Conservation (phyloP, 2,888 invertebrate species). For the Elgonia sp. region DNA sequence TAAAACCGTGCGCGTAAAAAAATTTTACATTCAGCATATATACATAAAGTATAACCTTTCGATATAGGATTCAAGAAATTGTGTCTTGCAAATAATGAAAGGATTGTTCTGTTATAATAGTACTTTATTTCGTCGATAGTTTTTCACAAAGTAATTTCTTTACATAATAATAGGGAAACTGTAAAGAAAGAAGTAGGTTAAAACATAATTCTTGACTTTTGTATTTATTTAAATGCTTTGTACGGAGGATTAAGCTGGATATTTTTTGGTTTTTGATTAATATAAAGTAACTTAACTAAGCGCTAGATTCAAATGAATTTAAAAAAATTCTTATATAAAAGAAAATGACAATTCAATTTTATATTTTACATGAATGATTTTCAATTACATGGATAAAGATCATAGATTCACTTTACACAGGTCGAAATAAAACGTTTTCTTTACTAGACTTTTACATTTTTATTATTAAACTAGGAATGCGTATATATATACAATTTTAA, state of each 20-base stretch:
- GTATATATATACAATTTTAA: neutral
- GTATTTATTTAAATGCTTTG: neutral
- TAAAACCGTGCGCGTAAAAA: too few relatives aligned
- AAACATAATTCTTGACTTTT: slow-evolving; percentile 3
- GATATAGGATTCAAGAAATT: too few relatives aligned
- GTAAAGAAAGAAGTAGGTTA: neutral
- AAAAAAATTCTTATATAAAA: neutral
- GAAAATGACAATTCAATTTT: neutral
- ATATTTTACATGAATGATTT: slow-evolving; percentile 3
- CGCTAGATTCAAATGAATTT: neutral
- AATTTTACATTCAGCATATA: too few relatives aligned
- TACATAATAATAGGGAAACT: neutral
- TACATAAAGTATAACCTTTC: too few relatives aligned
- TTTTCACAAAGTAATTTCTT: neutral
- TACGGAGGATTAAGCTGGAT: neutral
- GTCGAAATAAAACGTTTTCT: neutral
- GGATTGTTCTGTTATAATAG: neutral
- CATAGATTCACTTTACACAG: neutral
- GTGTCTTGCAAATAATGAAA: too few relatives aligned
- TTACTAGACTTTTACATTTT: neutral
- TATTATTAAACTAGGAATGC: neutral
- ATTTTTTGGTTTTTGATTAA: neutral
- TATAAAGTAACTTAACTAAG: neutral
- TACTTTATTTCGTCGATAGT: neutral
- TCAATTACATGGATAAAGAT: neutral